Evolutionary conservation across 92 coral and sea anemone species (phyloP), one percentile per base, ranked within the genome.

Genomic region (Umimayanthus chanpuru): DNA sequence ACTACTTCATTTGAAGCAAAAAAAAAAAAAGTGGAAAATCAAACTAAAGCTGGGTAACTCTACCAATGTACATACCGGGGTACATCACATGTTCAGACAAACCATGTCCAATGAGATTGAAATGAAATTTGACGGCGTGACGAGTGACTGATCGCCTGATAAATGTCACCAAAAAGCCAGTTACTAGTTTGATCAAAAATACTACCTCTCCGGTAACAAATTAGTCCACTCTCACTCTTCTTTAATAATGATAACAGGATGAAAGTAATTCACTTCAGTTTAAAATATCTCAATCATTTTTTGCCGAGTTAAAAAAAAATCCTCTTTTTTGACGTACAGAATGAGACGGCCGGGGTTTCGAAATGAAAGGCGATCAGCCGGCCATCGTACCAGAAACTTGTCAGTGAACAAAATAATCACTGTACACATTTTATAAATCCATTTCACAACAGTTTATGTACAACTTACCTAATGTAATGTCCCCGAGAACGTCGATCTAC

Each of bases 401-500:
- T 32, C n/a, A 14, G 26, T 25, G 41, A 68, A 68, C 11, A 28
- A 40, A 26, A 20, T 9, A 0, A 43, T 71, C 66, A 83, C 49
- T 20, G 28, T 7, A 67, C 16, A 9, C 28, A 28, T 4, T 28
- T 21, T 47, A 29, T 32, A 4, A 83, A 9, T 6, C 36, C 73
- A 43, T 43, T 43, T 70, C 40, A 68, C 64, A 29, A 70, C 9
- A 75, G 20, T 68, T 68, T 47, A 21, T 41, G 18, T 30, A 83
- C 36, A 28, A 25, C 87, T 68, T 83, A 83, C 87, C 87, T 47
- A 16, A 49, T 39, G 11, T 41, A 29, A 5, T 61, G 7, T 68
- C 32, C 77, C 55, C n/a, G 12, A 44, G 53, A 68, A 41, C 64
- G 78, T 23, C 28, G 78, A 68, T 70, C 74, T 68, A 26, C 15